Base-by-base conservation (phyloP, 2,888 invertebrate species). In the Labia minor region DNA sequence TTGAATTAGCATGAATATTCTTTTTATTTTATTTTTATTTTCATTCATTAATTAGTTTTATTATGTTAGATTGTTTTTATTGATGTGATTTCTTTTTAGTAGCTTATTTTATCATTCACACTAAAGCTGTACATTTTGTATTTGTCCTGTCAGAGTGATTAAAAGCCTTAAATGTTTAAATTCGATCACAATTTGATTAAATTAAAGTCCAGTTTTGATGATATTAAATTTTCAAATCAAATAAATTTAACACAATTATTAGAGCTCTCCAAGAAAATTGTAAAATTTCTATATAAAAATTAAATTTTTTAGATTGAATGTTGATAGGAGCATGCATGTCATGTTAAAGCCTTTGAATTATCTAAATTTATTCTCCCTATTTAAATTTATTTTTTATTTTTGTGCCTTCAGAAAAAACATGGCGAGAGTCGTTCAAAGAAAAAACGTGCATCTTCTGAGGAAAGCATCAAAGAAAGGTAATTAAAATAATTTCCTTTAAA, bases 401-500 rank as follows among this genome's bases (percentile, higher is more conserved):
- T 75, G 75, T 77, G 77, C 67, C 67, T 68, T 66, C 80, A 85
- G 82, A 85, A 83, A 78, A 84, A 82, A 76, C 79, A 81, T 70
- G 72, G 75, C 62, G 69, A 67, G 37, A 65, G 67, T 64, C 65
- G 68, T 67, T 70, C 73, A 66, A 83, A 83, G 77, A 83, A 82
- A 78, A 83, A 81, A 74, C 80, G 79, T 70, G 79, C 80, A 70
- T 80, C 81, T 67, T 78, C 80, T 61, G 80, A 81, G 64, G 82
- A 81, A 67, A 82, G 81, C 73, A 82, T 83, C 20, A 78, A 81
- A 72, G 81, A 82, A 70, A 83, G 82, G 85, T 85, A 75, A 74
- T n/a, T n/a, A n/a, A n/a, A n/a, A n/a, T n/a, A n/a, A n/a, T n/a
- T n/a, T n/a, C n/a, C n/a, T n/a, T n/a, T n/a, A n/a, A n/a, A n/a